A percentile compares a stretch with the other conserved stretches of the same genome.
phyloP scores from a whole-genome alignment of 2,113 vertebrate species.

The Myotis brandtii region DNA sequence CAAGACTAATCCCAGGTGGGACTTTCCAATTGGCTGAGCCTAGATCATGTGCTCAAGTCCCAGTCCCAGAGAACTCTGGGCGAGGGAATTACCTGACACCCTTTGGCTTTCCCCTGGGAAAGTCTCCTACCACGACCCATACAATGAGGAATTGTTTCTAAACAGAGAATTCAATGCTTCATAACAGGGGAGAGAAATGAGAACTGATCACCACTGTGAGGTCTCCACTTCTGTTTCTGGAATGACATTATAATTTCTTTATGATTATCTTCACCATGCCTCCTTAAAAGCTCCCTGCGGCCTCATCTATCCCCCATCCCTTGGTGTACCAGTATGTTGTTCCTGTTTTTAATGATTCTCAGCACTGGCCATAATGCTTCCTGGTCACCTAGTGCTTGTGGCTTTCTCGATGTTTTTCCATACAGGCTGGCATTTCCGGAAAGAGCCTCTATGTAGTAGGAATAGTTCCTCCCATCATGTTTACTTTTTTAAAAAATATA shows the following conservation, averaged over 20 bases:
- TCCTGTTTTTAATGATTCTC: conserved; percentile 24
- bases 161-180: background rate
- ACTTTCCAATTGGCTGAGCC: conserved; percentile 34
- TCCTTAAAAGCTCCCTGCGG: conserved; percentile 24
- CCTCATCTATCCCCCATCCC: background rate
- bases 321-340: background rate
- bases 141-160: background rate
- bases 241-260: conserved; percentile 59
- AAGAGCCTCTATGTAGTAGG: background rate
- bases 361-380: background rate
- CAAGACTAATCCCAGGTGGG: background rate
- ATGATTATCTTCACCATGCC: conserved; percentile 11
- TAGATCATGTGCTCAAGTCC: background rate
- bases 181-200: background rate
- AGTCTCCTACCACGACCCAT: background rate
- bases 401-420: background rate
- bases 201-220: background rate
- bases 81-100: background rate
- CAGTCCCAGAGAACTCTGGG: background rate
- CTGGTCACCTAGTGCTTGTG: background rate
- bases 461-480: background rate
- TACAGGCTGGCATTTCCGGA: background rate
- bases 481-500: background rate
- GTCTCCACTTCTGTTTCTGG: conserved; percentile 52
- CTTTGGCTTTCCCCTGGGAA: conserved; percentile 1